phyloP scores from a whole-genome alignment of 2,888 invertebrate genomes.

The Apoda limacodes region DNA sequence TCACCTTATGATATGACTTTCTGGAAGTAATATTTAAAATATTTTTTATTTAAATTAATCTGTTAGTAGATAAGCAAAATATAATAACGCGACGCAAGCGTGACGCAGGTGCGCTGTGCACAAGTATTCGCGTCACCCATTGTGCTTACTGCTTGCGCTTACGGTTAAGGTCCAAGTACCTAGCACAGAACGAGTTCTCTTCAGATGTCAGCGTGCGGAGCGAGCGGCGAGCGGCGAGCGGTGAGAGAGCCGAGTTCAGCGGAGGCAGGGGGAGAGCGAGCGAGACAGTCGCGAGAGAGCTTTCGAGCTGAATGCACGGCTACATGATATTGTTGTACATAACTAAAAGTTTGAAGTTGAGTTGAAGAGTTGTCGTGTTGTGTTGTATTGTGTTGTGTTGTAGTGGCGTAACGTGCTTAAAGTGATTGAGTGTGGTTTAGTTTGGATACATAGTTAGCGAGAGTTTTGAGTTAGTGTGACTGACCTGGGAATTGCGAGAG shows the following conservation, averaged over 20 bases:
- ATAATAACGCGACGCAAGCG: constrained; percentile 19
- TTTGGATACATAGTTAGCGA: too few relatives aligned
- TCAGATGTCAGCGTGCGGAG: constrained; percentile 11
- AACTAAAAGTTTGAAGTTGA: too few relatives aligned
- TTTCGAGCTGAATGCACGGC: constrained; percentile 23
- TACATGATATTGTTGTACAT: too few relatives aligned
- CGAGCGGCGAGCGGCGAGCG: constrained; percentile 14
- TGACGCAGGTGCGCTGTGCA: constrained; percentile 59
- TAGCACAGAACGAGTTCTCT: constrained; percentile 35
- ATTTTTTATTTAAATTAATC: too few relatives aligned
- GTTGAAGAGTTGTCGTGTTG: constrained; percentile 5
- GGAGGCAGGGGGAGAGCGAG: too few relatives aligned
- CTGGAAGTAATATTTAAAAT: too few relatives aligned
- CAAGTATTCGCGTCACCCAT: constrained; percentile 49
- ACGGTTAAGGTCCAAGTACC: constrained; percentile 30
- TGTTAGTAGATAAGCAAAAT: too few relatives aligned
- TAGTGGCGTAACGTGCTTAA: constrained; percentile 24
- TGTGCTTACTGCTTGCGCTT: constrained; percentile 40
- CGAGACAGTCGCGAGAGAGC: constrained; percentile 32
- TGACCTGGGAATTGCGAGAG: constrained; percentile 28
- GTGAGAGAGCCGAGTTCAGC: constrained; percentile 1
- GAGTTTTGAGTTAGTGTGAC: constrained; percentile 26
- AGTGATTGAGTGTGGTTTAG: constrained; percentile 35
- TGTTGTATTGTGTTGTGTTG: constrained; percentile 5
- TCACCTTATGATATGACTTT: constrained; percentile 38